Base-by-base conservation (phyloP, 2,888 invertebrate genomes). In the Lycophotia porphyrea region DNA sequence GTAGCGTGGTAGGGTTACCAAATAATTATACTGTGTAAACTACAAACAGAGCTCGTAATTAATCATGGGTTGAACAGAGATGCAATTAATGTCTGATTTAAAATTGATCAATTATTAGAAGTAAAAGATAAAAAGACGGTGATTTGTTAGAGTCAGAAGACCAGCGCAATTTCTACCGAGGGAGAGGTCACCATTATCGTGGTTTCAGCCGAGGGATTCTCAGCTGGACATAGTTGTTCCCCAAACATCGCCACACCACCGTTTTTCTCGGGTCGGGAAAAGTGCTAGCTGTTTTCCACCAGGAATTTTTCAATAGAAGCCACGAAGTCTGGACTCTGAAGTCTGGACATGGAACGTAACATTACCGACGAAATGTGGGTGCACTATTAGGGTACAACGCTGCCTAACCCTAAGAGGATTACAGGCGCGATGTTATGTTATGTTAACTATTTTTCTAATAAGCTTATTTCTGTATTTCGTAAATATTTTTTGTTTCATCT, bases 11-110 rank as follows among this genome's bases (percentile, higher is more conserved):
- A 27, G 52, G 58, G 77, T 80, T 73, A 66, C 68, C 34, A 73
- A 69, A 76, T 69, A 18, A 69, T 63, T 47, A 5, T 47, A 47
- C 3, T 15, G 52, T 47, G 58, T 49, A n/a, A 27, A 49, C 15
- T 24, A 60, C 42, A 65, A 31, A 60, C 21, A 52, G 31, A 49
- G 13, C 15, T 64, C 27, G 58, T 52, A 34, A 81, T 81, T 63
- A 82, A 78, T 82, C 68, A 82, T 71, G 24, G 24, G 49, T 77
- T 68, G 42, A 71, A 15, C 36, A 58, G 34, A 42, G n/a, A n/a
- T 39, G 34, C 21, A 65, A 69, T 77, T 74, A 49, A 31, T 27
- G 31, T 13, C 42, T 52, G n/a, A 66, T 58, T 66, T 47, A 24
- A 60, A 73, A 52, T 67, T 68, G 34, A 60, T 47, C 3, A 74